Evolutionary conservation across 2,888 invertebrate species (phyloP).

Genomic region (Drosophila anomalata): DNA sequence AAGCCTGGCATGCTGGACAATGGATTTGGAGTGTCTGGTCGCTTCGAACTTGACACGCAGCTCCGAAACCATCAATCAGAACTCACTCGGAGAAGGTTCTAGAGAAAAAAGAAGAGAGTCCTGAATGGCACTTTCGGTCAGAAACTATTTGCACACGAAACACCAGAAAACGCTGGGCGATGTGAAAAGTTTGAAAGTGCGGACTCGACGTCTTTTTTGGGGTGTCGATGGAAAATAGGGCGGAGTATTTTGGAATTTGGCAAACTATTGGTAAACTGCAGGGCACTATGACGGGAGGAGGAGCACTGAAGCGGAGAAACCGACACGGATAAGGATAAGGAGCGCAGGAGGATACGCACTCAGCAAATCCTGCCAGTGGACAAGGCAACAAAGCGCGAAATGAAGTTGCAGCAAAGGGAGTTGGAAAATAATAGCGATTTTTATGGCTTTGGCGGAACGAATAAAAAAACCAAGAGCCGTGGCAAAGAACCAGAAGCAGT

Average conservation of each 20-base stretch:
- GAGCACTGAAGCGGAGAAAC: conserved; percentile 47
- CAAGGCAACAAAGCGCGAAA: conserved; percentile 55
- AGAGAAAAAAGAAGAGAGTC: conserved; percentile 10
- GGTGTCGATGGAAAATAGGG: conserved; percentile 24
- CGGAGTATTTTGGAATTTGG: conserved; percentile 16
- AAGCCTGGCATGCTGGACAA: conserved; percentile 22
- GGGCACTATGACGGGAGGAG: conserved; percentile 43
- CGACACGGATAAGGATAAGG: conserved; percentile 45
- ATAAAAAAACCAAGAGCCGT: conserved; percentile 56
- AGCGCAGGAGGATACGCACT: conserved; percentile 16
- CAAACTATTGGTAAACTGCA: conserved; percentile 54
- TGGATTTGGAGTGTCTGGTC: conserved; percentile 41
- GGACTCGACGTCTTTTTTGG: conserved; percentile 33
- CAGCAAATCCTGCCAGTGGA: conserved; percentile 24
- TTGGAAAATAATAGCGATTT: conserved; percentile 69
- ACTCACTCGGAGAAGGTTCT: conserved; percentile 34
- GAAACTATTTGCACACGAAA: conserved; percentile 46
- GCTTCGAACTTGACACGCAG: conserved; percentile 33
- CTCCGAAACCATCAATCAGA: conserved; percentile 46
- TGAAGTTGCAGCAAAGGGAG: conserved; percentile 29
- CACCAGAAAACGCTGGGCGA: conserved; percentile 5
- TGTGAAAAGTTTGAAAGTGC: conserved; percentile 43
- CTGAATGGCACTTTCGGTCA: conserved; percentile 19
- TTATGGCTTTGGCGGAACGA: conserved; percentile 73
- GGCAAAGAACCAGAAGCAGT: conserved; percentile 26